phyloP scores from a whole-genome alignment of 1,140 invertebrate genomes.

The Drosophila willistoni region DNA sequence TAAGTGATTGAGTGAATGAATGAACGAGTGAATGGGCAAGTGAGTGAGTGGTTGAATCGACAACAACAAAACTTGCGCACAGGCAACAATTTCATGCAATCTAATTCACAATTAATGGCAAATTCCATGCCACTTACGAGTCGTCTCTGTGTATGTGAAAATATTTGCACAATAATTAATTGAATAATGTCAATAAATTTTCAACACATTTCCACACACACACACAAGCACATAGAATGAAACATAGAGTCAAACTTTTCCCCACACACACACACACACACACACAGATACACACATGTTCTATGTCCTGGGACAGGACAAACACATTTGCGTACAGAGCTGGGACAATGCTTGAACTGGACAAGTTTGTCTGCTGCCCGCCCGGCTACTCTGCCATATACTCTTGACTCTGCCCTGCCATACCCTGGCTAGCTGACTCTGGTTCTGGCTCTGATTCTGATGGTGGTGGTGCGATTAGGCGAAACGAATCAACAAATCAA shows the following conservation, averaged over 20 bases:
- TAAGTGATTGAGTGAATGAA: conserved; percentile 29
- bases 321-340: conserved; percentile 76
- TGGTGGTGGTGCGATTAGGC: conserved; percentile 82
- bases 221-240: conserved; percentile 15
- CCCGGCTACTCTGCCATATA: conserved; percentile 32
- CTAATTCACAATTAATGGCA: conserved; percentile 81
- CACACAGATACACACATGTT: conserved; percentile 44
- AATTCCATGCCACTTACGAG: conserved; percentile 77
- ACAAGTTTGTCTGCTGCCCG: conserved; percentile 67
- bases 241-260: conserved; percentile 61
- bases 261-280: conserved; percentile 23
- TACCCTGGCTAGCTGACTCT: conserved; percentile 36
- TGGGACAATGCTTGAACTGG: conserved; percentile 73
- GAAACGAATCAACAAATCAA: conserved; percentile 83
- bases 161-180: conserved; percentile 83
- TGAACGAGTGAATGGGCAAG: conserved; percentile 36
- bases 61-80: conserved; percentile 54
- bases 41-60: conserved; percentile 25
- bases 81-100: conserved; percentile 74
- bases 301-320: conserved; percentile 70
- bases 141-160: conserved; percentile 46
- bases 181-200: conserved; percentile 83
- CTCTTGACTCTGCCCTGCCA: too few species aligned
- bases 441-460: conserved; percentile 36
- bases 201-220: conserved; percentile 76